These are phyloP conservation scores for Petrolisthes manimaculis DNA, from an alignment of 2,888 invertebrate species.

Conservation along the genomic window DNA sequence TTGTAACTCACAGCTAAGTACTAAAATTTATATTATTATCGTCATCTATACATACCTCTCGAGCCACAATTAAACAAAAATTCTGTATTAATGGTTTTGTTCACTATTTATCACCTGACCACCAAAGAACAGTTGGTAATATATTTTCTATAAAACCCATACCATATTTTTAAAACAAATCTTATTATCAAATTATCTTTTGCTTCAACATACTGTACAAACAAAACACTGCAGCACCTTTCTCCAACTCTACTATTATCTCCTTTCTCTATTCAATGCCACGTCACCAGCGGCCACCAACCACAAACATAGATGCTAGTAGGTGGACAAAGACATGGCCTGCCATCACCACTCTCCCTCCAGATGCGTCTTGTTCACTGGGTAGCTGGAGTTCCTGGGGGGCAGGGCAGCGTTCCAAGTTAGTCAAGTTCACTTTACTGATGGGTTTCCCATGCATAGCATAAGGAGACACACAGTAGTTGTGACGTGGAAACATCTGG, in stretches of 20 bases:
- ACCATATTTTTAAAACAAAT: too few species aligned
- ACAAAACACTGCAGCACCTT: too few species aligned
- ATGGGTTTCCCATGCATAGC: conserved; percentile 85
- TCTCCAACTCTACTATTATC: background rate
- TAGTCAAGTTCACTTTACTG: conserved; percentile 77
- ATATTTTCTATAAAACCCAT: too few species aligned
- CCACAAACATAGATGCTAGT: background rate
- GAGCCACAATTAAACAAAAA: too few species aligned
- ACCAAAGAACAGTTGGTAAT: too few species aligned
- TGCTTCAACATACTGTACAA: too few species aligned
- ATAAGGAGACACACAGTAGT: conserved; percentile 87
- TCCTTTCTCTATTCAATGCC: background rate
- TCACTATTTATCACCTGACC: too few species aligned
- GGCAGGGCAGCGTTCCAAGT: conserved; percentile 79
- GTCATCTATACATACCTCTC: too few species aligned
- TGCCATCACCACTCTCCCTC: background rate
- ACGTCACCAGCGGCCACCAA: background rate
- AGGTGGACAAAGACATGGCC: background rate
- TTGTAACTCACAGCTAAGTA: too few species aligned
- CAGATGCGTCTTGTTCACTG: conserved; percentile 30
- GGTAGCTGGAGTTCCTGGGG: conserved; percentile 67
- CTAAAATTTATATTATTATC: too few species aligned
- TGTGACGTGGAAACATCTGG: conserved; percentile 78
- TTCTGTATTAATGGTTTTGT: too few species aligned
- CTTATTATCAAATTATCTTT: too few species aligned